phyloP scores from a whole-genome alignment of 2,888 invertebrate genomes.

The Xylophagus ater region DNA sequence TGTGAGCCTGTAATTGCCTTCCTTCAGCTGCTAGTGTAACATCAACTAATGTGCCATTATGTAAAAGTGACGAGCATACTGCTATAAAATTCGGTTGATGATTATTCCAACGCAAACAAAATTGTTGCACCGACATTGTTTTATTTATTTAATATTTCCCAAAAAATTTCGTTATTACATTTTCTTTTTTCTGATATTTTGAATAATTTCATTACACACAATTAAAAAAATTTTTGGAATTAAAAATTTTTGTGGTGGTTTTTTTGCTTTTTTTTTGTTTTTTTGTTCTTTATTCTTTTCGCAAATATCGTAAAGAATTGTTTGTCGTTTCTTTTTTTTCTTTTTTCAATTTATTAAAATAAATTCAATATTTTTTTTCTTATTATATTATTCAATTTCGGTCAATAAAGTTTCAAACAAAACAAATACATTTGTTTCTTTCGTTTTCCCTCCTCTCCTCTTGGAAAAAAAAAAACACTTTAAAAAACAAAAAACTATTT shows the following conservation, averaged over 20 bases:
- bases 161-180: too few species aligned
- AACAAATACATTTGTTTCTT: too few species aligned
- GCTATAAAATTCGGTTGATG: slow-evolving; percentile 88
- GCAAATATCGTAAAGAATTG: neutral
- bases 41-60: slow-evolving; percentile 75
- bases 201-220: neutral
- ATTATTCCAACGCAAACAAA: slow-evolving; percentile 82
- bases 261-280: neutral
- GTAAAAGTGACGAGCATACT: slow-evolving; percentile 72
- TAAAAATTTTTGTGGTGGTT: neutral
- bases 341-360: too few species aligned
- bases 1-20: slow-evolving; percentile 76
- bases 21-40: slow-evolving; percentile 88
- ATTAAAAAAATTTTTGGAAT: neutral
- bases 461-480: too few species aligned
- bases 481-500: too few species aligned
- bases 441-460: too few species aligned
- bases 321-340: too few species aligned
- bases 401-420: too few species aligned
- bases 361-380: too few species aligned
- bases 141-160: slow-evolving; percentile 7
- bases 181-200: too few species aligned
- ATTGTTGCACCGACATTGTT: slow-evolving; percentile 64
- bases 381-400: too few species aligned
- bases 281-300: neutral